Percentiles rank a stretch among this genome's conserved stretches.
These are phyloP conservation scores for Cylas formicarius DNA, from an alignment of 1,140 invertebrate species.

Conservation along the genomic window DNA sequence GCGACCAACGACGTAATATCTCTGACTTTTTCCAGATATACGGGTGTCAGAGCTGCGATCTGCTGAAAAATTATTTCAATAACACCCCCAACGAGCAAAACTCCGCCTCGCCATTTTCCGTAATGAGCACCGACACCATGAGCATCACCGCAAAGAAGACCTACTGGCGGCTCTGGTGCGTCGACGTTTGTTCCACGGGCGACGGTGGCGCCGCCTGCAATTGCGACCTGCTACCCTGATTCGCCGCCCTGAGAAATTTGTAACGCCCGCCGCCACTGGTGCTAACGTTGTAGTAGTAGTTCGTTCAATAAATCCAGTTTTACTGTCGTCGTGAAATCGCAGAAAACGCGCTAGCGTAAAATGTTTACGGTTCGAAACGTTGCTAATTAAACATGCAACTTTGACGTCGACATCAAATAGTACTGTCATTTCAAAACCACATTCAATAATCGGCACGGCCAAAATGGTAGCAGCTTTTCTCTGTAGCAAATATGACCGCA, in stretches of 20 bases:
- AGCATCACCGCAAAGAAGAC: neutral
- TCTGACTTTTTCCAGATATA: no score
- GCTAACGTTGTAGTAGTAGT: neutral
- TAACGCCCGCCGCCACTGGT: neutral
- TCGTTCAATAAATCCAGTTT: neutral
- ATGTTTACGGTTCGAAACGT: neutral
- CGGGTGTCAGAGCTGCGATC: slow-evolving; percentile 28
- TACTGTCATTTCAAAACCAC: no score
- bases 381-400: slow-evolving; percentile 9
- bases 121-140: slow-evolving; percentile 7
- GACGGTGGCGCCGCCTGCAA: slow-evolving; percentile 50
- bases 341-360: no score
- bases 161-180: slow-evolving; percentile 45
- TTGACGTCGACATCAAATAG: slow-evolving; percentile 1
- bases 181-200: slow-evolving; percentile 43
- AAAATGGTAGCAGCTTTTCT: no score
- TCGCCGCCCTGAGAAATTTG: no score
- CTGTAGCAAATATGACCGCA: no score
- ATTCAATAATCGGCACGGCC: no score
- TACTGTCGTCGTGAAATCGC: neutral
- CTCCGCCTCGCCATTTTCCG: neutral
- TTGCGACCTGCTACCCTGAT: slow-evolving; percentile 46
- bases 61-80: slow-evolving; percentile 11
- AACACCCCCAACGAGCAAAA: neutral
- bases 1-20: no score